Conservation (phyloP, 2,888 invertebrate species). For the Meta bourneti region DNA sequence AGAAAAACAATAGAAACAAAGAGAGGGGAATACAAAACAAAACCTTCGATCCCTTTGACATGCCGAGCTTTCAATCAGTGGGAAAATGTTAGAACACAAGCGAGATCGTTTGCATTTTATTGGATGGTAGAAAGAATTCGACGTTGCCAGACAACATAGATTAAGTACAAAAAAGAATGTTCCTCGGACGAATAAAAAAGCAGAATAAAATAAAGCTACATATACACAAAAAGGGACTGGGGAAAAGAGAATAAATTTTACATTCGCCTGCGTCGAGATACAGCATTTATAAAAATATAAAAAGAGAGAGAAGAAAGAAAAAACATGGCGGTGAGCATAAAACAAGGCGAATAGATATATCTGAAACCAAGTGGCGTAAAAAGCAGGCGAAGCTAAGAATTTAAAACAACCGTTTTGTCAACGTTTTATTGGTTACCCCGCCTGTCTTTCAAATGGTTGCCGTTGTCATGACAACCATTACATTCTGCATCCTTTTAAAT, state of each 20-base stretch:
- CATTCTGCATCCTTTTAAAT: conserved; percentile 72
- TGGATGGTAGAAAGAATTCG: conserved; percentile 40
- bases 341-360: conserved; percentile 55
- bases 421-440: conserved; percentile 71
- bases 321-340: conserved; percentile 1
- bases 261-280: conserved; percentile 5
- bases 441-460: conserved; percentile 71
- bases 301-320: neutral
- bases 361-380: conserved; percentile 65
- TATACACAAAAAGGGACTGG: conserved; percentile 6
- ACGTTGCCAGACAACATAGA: conserved; percentile 57
- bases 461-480: conserved; percentile 64
- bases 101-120: conserved; percentile 67
- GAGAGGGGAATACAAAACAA: neutral
- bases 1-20: neutral
- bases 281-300: conserved; percentile 9
- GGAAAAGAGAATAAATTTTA: conserved; percentile 18
- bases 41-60: conserved; percentile 8
- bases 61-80: conserved; percentile 12
- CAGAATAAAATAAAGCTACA: neutral
- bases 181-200: neutral
- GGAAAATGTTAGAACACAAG: conserved; percentile 29
- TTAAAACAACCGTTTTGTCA: conserved; percentile 75
- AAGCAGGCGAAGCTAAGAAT: conserved; percentile 57
- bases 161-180: conserved; percentile 43